Evolutionary conservation across 2,113 vertebrate genomes (phyloP), one percentile per base, ranked within the genome.

Genomic region (Heliornis fulica): DNA sequence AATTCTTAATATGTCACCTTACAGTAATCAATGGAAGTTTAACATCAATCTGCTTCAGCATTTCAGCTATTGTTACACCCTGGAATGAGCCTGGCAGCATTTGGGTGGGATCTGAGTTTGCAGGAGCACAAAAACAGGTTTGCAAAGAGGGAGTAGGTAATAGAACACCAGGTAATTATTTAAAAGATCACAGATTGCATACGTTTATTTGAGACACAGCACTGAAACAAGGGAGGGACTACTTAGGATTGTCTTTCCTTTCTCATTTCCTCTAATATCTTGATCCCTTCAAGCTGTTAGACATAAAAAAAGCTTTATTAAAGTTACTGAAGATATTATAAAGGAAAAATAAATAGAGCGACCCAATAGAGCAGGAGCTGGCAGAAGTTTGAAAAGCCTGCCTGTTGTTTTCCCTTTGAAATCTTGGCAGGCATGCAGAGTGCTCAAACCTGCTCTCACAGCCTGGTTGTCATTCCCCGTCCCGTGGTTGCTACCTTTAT

Each of bases 271-370:
- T 89, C 77, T 89, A 77, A 96, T 76, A 83, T 86, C 71, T 41
- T 74, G 38, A 87, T 86, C 60, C 68, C 41, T 93, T 83, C 71
- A 93, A 88, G 71, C 40, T 86, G 65, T 90, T 88, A 94, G 78
- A 92, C 72, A 71, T 90, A 95, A 93, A 93, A 96, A 87, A 60
- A 93, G 61, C 46, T 94, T 97, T 95, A 96, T 94, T 97, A 95
- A 97, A 97, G 86, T 66, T 87, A 80, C 94, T 82, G 65, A 89
- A 96, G 65, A 90, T 90, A 95, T 48, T 53, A 82, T 68, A 80
- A 87, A 94, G 63, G 75, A 83, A 91, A 90, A 93, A 91, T 36
- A 95, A 91, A 93, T 48, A 88, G 59, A 53, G 34, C 41, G 43
- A 54, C n/a, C 34, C 76, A 75, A 82, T 83, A 92, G 54, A 96